Base-by-base conservation (phyloP, 2,797 vertebrate genomes). In the Pantherophis alleghaniensis region DNA sequence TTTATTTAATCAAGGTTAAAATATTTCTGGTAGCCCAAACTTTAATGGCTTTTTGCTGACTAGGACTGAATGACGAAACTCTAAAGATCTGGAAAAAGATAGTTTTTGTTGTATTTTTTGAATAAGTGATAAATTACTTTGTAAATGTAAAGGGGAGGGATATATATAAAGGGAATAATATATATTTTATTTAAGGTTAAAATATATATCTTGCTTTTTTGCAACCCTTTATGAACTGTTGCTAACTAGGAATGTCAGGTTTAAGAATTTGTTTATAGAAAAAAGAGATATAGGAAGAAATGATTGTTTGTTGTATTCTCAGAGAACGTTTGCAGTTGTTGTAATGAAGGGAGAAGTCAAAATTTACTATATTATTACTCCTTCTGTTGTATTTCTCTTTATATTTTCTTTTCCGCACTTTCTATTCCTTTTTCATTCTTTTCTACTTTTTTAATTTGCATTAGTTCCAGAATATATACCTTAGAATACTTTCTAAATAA, bases 381-480 rank as follows among this genome's bases (percentile, higher is more conserved):
- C 32, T 74, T 74, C n/a, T 37, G 32, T 74, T 74, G 6, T 9
- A 74, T 74, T 74, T 74, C 69, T 37, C 28, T 32, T 69, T 69
- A 37, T 37, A 7, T 37, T 37, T 74, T 20, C n/a, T 69, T 69
- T 69, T 69, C 32, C 3, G 6, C 32, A 74, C 32, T 74, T 74
- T 37, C 69, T 37, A 37, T 74, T 7, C 32, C n/a, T 74, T 37
- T 74, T 74, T 37, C 16, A 18, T 20, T 37, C 32, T 74, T 74
- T 37, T 74, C 7, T 74, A 74, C 69, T 16, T 74, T 74, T 74
- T 74, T 7, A 74, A 37, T 37, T 74, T 37, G 14, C 32, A 37
- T 86, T 32, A 61, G 20, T 83, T 91, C 79, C 92, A 92, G 66
- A 74, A 92, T 88, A 92, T 86, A 26, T 60, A 92, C 74, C 69